Conservation (phyloP, 2,113 vertebrate species). For the Nerophis lumbriciformis region DNA sequence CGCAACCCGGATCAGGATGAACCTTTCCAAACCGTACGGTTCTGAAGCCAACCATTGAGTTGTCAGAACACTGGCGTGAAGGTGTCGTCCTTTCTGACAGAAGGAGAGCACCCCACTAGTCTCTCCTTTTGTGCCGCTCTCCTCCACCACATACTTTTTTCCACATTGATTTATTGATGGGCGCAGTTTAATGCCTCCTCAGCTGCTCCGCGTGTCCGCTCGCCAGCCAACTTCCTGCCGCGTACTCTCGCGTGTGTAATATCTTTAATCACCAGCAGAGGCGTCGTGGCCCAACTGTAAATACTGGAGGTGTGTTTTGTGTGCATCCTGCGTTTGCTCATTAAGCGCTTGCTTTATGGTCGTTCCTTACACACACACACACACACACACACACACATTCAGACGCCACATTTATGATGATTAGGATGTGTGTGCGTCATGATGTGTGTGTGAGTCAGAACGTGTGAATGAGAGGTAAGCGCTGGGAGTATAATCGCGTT, state of each 20-base stretch:
- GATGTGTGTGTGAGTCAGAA: conserved; percentile 42
- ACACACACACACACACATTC: not conserved
- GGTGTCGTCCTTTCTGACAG: conserved; percentile 33
- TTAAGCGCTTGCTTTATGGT: conserved; percentile 57
- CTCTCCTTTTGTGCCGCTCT: conserved; percentile 21
- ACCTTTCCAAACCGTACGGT: not conserved
- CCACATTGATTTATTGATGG: conserved; percentile 63
- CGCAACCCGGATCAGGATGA: too few species aligned
- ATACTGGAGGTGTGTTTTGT: conserved; percentile 27
- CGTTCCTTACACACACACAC: conserved; percentile 34
- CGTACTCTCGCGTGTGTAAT: not conserved
- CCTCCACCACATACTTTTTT: conserved; percentile 45
- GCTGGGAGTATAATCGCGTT: conserved; percentile 71
- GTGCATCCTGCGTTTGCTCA: conserved; percentile 44
- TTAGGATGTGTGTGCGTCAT: conserved; percentile 29
- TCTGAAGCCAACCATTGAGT: not conserved
- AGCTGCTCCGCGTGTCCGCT: conserved; percentile 13
- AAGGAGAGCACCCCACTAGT: conserved; percentile 41
- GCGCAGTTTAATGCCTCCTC: conserved; percentile 34
- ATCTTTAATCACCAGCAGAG: conserved; percentile 42
- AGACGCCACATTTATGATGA: conserved; percentile 44
- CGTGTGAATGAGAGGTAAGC: conserved; percentile 65
- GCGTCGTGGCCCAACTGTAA: conserved; percentile 47
- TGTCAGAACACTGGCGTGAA: not conserved
- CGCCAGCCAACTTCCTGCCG: not conserved